Evolutionary conservation across 2,888 invertebrate species (phyloP).

Genomic region (Anorthoa munda): DNA sequence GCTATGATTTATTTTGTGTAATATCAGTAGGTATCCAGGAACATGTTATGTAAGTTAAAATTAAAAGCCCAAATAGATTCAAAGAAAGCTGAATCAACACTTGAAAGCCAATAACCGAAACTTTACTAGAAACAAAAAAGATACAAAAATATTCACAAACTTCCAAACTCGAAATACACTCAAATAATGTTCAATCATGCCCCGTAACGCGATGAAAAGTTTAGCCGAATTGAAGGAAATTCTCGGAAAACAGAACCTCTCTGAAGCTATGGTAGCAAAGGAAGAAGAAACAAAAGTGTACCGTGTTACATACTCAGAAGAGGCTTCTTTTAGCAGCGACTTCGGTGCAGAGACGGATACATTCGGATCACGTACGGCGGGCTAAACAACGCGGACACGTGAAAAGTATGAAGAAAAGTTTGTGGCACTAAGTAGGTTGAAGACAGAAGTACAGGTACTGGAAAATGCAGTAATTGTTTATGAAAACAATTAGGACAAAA

Average conservation of each 20-base stretch:
- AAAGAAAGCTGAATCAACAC: not conserved
- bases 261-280: constrained; percentile 9
- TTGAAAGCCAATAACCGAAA: not conserved
- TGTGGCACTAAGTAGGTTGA: not conserved
- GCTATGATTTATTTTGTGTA: not conserved
- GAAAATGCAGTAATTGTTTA: not conserved
- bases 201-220: constrained; percentile 47
- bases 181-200: constrained; percentile 45
- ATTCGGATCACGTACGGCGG: constrained; percentile 67
- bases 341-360: constrained; percentile 30
- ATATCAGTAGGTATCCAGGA: not conserved
- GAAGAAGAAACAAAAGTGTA: constrained; percentile 51
- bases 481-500: not conserved
- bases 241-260: constrained; percentile 20
- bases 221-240: constrained; percentile 28
- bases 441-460: constrained; percentile 38
- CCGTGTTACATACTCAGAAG: constrained; percentile 42
- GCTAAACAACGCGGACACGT: constrained; percentile 67
- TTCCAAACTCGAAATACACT: constrained; percentile 22
- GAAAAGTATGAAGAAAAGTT: constrained; percentile 62
- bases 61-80: not conserved
- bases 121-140: not conserved
- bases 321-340: constrained; percentile 35
- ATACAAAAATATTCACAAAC: constrained; percentile 20
- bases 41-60: no score